These are phyloP conservation scores for Actinernus sp. DNA, from an alignment of 92 coral and sea anemone species.

Conservation along the genomic window DNA sequence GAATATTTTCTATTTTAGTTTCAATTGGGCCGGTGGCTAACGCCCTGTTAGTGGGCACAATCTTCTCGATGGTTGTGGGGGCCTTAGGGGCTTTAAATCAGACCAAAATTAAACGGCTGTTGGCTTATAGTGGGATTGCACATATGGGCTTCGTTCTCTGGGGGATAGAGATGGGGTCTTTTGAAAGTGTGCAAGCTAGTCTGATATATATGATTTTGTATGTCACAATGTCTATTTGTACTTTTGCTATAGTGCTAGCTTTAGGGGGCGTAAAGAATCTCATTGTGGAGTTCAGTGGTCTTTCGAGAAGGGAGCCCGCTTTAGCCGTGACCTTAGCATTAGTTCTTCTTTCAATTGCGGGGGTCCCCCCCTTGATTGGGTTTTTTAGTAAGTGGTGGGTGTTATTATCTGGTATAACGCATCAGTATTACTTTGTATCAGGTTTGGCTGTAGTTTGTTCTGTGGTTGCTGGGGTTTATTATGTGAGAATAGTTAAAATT, in stretches of 20 bases:
- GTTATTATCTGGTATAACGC: constrained; percentile 70
- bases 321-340: constrained; percentile 77
- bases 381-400: constrained; percentile 84
- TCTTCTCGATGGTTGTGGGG: constrained; percentile 81
- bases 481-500: constrained; percentile 86
- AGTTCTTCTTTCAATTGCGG: constrained; percentile 82
- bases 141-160: constrained; percentile 92
- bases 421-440: constrained; percentile 68
- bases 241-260: constrained; percentile 75
- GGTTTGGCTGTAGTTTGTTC: constrained; percentile 81
- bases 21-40: constrained; percentile 82
- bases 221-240: constrained; percentile 73
- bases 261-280: constrained; percentile 68
- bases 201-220: constrained; percentile 76
- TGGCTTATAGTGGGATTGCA: constrained; percentile 89
- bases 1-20: constrained; percentile 77
- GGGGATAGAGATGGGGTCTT: constrained; percentile 87
- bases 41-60: constrained; percentile 69
- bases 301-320: constrained; percentile 71
- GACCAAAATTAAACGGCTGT: constrained; percentile 87
- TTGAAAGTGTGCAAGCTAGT: constrained; percentile 85
- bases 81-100: constrained; percentile 90
- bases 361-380: constrained; percentile 88
- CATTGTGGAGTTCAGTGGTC: constrained; percentile 83
- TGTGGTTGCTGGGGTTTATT: constrained; percentile 85